These are phyloP conservation scores for Tineola bisselliella DNA, from an alignment of 2,888 invertebrate genomes.

Conservation along the genomic window DNA sequence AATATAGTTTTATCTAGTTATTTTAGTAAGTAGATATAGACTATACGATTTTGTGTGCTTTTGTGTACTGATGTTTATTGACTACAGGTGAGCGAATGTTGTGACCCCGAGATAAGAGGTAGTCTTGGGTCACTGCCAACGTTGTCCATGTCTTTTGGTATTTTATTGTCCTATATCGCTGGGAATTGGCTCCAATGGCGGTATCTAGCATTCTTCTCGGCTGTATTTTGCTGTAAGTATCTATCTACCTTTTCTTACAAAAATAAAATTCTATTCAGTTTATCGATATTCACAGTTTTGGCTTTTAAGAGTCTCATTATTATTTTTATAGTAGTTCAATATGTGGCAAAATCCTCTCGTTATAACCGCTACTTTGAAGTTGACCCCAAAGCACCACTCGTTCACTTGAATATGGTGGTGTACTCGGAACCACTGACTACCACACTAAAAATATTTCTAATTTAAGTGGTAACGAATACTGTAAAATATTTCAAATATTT, in stretches of 20 bases:
- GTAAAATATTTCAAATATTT: background rate
- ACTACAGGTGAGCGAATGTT: constrained; percentile 69
- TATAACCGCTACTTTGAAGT: no score
- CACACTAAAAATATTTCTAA: background rate
- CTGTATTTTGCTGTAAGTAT: constrained; percentile 48
- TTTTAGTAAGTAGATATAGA: background rate
- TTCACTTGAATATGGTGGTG: no score
- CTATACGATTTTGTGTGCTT: background rate
- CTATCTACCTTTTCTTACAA: background rate
- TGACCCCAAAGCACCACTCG: no score
- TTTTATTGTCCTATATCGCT: constrained; percentile 67
- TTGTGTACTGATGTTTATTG: background rate
- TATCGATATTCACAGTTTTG: no score
- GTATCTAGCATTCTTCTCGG: constrained; percentile 64
- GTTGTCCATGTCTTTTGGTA: constrained; percentile 72
- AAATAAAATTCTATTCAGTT: no score
- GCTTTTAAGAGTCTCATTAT: no score
- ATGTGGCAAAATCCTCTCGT: no score
- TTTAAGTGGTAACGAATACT: background rate
- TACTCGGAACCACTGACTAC: no score
- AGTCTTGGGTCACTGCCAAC: constrained; percentile 72
- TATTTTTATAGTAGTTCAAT: no score
- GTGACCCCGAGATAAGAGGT: constrained; percentile 71
- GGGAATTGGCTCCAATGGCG: constrained; percentile 70
- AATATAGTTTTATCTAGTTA: no score